phyloP scores from a whole-genome alignment of 2,888 invertebrate species.

The Acleris cristana region DNA sequence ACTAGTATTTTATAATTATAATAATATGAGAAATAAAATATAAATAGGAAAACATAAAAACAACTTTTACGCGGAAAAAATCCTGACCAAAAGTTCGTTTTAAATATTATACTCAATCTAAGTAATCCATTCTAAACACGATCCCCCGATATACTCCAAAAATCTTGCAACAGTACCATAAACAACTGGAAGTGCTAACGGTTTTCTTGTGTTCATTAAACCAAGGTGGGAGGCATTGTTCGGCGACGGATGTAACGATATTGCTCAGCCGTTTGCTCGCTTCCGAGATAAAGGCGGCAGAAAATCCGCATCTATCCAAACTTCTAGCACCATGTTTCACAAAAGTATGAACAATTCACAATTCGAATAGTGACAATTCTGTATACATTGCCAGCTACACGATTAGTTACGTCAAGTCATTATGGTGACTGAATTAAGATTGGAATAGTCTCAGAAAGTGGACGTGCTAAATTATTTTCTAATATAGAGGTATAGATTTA shows the following conservation, averaged over 20 bases:
- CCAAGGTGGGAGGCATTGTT: conserved; percentile 63
- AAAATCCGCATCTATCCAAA: conserved; percentile 28
- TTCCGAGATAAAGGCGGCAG: conserved; percentile 66
- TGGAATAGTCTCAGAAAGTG: not conserved
- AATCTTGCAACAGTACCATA: conserved; percentile 46
- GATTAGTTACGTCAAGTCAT: not conserved
- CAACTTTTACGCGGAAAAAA: too few species aligned
- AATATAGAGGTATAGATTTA: too few species aligned
- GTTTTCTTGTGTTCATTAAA: conserved; percentile 59
- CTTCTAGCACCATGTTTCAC: not conserved
- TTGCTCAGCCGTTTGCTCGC: conserved; percentile 63
- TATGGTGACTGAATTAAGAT: not conserved
- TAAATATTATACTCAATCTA: too few species aligned
- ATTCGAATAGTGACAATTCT: too few species aligned
- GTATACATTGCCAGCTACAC: too few species aligned
- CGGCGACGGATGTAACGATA: conserved; percentile 64
- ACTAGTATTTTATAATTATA: too few species aligned
- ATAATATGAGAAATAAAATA: too few species aligned
- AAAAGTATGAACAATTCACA: too few species aligned
- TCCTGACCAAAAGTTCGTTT: too few species aligned
- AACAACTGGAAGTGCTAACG: conserved; percentile 47
- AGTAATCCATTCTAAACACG: too few species aligned
- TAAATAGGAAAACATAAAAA: too few species aligned
- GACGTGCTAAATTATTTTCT: not conserved
- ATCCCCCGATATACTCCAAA: conserved; percentile 26